These are phyloP conservation scores for Chaetogeoica ovagalla DNA, from an alignment of 2,888 invertebrate species.

Conservation along the genomic window DNA sequence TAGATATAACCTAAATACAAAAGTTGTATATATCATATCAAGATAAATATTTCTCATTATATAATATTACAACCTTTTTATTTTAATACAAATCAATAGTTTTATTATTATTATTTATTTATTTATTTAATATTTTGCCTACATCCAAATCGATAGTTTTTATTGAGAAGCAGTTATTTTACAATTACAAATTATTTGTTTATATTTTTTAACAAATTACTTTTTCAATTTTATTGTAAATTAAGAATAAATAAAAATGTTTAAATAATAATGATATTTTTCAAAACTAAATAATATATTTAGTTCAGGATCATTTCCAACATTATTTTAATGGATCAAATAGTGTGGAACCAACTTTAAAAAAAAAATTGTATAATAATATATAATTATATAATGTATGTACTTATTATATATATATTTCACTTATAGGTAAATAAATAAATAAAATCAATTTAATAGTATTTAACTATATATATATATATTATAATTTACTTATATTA, in stretches of 20 bases:
- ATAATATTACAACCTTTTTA: not conserved
- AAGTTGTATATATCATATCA: not conserved
- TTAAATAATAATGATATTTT: not conserved
- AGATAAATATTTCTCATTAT: not conserved
- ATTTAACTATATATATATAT: no score
- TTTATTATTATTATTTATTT: not conserved
- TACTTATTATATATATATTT: not conserved
- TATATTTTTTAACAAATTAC: not conserved
- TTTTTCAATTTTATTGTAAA: not conserved
- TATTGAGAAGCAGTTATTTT: no score
- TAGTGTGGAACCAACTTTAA: not conserved
- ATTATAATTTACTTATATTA: no score
- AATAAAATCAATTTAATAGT: not conserved
- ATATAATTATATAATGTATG: not conserved
- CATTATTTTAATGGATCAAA: not conserved
- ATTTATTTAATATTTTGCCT: no score
- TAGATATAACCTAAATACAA: not conserved
- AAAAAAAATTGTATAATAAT: not conserved
- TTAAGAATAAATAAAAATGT: not conserved
- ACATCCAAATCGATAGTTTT: no score
- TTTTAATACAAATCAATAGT: not conserved
- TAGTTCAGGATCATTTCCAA: not conserved
- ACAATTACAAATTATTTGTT: not conserved
- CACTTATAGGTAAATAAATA: not conserved
- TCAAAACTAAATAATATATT: constrained; percentile 8